Evolutionary conservation across 2,113 vertebrate species (phyloP), one percentile per base, ranked within the genome.

Genomic region (Merops nubicus): DNA sequence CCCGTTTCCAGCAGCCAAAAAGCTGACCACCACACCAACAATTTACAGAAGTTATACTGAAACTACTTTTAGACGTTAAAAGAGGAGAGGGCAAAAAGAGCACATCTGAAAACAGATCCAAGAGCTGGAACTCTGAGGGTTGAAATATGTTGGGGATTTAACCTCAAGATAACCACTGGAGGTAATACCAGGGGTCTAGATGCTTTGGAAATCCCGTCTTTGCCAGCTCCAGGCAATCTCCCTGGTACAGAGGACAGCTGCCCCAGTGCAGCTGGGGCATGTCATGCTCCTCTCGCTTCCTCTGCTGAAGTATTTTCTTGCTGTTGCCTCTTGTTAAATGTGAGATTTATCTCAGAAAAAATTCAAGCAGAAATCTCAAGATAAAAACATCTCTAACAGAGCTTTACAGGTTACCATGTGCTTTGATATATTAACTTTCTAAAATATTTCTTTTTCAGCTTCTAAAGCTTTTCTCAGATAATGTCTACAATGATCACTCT

Each of bases 261-360:
- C 20, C 7, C 28, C 28, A 18, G 9, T 59, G 47, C 26, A 20
- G 33, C 28, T n/a, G n/a, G n/a, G n/a, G n/a, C 0, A 0, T 28
- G 33, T 29, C 5, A 0, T 47, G 20, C 8, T 88, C 29, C 26
- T 57, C 51, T 91, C 2, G 0, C 16, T 76, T 69, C 45, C 28
- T 51, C 54, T 70, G 64, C 17, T 91, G 31, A 85, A 63, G 15
- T 14, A 43, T 88, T 88, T 95, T 85, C 42, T 45, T 77, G 19
- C 33, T 0, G 0, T 63, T 21, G 53, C 14, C 25, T 83, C 34
- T 76, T 15, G 5, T 47, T 62, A 90, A 79, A 81, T n/a, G 77
- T 81, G 89, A 91, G 33, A 84, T 90, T 83, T 93, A 42, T 73
- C 38, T 33, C 40, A 33, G 51, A 70, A 84, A 59, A 42, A 83